Evolutionary conservation across 1,140 invertebrate genomes (phyloP).

Genomic region (Drosophila azteca): DNA sequence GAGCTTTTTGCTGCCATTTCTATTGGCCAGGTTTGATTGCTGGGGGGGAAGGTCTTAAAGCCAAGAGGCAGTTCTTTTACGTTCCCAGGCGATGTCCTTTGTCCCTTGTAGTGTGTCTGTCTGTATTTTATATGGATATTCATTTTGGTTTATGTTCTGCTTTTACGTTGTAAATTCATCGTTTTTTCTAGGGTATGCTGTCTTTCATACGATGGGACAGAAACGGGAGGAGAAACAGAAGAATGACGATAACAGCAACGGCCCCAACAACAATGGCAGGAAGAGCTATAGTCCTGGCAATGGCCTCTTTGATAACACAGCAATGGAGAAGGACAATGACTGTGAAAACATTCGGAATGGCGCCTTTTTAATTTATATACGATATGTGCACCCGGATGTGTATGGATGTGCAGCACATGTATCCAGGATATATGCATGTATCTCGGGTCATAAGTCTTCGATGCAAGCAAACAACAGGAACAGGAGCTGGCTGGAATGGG

Average conservation of each 20-base stretch:
- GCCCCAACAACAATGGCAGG: conserved; percentile 22
- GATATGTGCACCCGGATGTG: conserved; percentile 25
- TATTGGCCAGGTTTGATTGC: too few relatives aligned
- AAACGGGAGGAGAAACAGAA: conserved; percentile 26
- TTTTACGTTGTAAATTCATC: conserved; percentile 64
- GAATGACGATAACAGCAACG: conserved; percentile 34
- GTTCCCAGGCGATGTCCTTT: not conserved
- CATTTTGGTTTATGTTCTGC: conserved; percentile 76
- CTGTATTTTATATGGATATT: conserved; percentile 68
- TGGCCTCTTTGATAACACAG: conserved; percentile 51
- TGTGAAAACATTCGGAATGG: conserved; percentile 41
- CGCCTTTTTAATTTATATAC: conserved; percentile 57
- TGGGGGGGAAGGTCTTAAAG: conserved; percentile 6
- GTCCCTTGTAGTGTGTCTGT: not conserved
- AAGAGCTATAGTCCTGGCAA: conserved; percentile 8
- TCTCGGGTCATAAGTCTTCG: too few relatives aligned
- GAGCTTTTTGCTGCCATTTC: too few relatives aligned
- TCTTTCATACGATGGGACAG: conserved; percentile 16
- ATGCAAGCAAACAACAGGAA: too few relatives aligned
- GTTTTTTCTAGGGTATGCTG: conserved; percentile 32
- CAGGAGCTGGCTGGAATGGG: too few relatives aligned
- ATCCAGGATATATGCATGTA: too few relatives aligned
- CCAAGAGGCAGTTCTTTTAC: not conserved
- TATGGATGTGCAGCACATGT: too few relatives aligned
- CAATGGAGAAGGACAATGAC: conserved; percentile 37